Evolutionary conservation across 1,140 invertebrate genomes (phyloP).

Genomic region (Diuraphis noxia): DNA sequence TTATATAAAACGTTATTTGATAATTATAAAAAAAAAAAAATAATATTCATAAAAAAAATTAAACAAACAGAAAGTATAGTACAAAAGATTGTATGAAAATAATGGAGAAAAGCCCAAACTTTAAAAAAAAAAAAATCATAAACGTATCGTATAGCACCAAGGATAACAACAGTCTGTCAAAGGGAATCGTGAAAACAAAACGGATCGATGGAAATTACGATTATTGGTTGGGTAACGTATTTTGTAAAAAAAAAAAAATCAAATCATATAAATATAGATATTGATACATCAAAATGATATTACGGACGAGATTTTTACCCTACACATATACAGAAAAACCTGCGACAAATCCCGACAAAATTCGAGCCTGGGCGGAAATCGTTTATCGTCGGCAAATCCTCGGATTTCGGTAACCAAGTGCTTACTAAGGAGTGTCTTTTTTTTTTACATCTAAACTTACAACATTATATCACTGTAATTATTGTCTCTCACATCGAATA

Average conservation of each 20-base stretch:
- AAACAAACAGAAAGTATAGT: not conserved
- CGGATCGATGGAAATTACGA: not conserved
- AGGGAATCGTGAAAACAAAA: conserved; percentile 12
- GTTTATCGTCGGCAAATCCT: not conserved
- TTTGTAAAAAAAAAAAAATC: not conserved
- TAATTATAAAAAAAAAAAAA: not conserved
- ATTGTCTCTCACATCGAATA: not conserved
- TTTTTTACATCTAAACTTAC: not conserved
- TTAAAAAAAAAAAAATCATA: conserved; percentile 16
- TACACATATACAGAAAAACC: not conserved
- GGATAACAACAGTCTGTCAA: conserved; percentile 50
- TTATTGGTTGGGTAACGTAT: not conserved
- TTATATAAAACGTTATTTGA: conserved; percentile 1
- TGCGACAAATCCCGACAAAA: not conserved
- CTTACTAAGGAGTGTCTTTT: not conserved
- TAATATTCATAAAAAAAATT: not conserved
- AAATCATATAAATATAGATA: not conserved
- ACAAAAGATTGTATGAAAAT: conserved; percentile 38
- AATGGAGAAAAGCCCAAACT: conserved; percentile 25
- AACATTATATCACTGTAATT: not conserved
- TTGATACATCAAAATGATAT: not conserved
- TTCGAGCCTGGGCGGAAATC: not conserved
- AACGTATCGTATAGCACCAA: conserved; percentile 44
- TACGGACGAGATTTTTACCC: not conserved
- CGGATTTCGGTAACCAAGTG: not conserved